A percentile compares a stretch with the other conserved stretches of the same genome.
phyloP scores from a whole-genome alignment of 2,113 vertebrate species.

The Lanius ludovicianus region DNA sequence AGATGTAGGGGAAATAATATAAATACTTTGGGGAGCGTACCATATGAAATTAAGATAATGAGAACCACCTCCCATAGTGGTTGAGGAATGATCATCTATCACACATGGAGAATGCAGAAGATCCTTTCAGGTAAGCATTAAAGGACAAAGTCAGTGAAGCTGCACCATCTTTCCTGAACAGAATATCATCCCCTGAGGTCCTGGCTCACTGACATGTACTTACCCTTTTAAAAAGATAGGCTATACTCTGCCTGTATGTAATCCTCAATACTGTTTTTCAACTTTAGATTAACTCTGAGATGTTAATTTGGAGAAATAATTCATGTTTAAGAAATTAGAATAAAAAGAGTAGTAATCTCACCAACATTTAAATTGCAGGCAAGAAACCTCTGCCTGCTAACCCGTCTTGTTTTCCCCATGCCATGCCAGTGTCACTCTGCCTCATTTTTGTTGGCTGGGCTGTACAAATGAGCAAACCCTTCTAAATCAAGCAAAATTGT shows the following conservation, averaged over 20 bases:
- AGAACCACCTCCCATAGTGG: not conserved
- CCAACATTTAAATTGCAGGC: not conserved
- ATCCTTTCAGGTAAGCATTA: not conserved
- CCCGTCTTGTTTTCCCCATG: not conserved
- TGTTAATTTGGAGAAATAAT: not conserved
- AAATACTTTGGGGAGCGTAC: not conserved
- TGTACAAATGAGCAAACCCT: not conserved
- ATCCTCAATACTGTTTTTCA: not conserved
- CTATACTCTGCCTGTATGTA: not conserved
- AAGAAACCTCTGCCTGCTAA: not conserved
- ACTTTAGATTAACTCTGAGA: not conserved
- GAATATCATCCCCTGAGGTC: not conserved
- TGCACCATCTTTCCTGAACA: not conserved
- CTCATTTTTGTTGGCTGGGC: not conserved
- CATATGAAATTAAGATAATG: not conserved
- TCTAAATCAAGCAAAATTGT: not conserved
- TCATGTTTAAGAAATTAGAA: not conserved
- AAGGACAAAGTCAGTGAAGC: not conserved
- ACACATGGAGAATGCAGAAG: not conserved
- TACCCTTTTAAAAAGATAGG: not conserved
- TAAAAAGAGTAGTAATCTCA: not conserved
- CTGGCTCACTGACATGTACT: not conserved
- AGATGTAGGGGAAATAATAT: not conserved
- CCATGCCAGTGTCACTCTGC: not conserved
- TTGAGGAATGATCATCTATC: not conserved